Evolutionary conservation across 1,140 invertebrate genomes (phyloP).

Genomic region (Pygmarrhopalites habei): DNA sequence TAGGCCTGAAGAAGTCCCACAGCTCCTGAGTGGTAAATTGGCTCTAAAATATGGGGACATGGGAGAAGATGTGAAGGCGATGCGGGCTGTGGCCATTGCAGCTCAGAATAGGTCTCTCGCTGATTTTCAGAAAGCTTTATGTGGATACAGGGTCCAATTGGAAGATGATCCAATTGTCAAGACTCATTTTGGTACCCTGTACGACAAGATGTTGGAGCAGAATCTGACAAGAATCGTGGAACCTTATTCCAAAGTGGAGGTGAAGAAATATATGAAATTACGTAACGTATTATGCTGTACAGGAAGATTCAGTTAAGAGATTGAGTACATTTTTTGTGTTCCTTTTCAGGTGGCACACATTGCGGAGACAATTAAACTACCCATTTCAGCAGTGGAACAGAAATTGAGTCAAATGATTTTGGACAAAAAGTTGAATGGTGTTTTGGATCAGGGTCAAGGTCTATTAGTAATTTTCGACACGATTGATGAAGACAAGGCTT

Average conservation of each 20-base stretch:
- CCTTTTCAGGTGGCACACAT: slow-evolving; percentile 63
- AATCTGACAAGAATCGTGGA: slow-evolving; percentile 98
- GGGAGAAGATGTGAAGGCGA: slow-evolving; percentile 91
- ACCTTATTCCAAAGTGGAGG: slow-evolving; percentile 95
- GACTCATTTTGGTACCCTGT: slow-evolving; percentile 91
- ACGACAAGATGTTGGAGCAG: slow-evolving; percentile 98
- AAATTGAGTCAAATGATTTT: slow-evolving; percentile 99
- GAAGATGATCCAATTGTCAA: slow-evolving; percentile 94
- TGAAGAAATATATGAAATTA: no score
- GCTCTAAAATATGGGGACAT: slow-evolving; percentile 80
- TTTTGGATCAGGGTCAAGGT: slow-evolving; percentile 94
- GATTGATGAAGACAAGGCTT: slow-evolving; percentile 89
- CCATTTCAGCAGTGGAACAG: slow-evolving; percentile 88
- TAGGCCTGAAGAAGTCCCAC: slow-evolving; percentile 89
- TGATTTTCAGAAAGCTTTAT: slow-evolving; percentile 83
- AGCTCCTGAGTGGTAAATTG: slow-evolving; percentile 92
- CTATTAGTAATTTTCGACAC: slow-evolving; percentile 97
- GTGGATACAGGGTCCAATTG: slow-evolving; percentile 78
- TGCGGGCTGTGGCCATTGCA: slow-evolving; percentile 92
- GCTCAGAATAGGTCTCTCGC: slow-evolving; percentile 92
- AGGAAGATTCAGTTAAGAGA: no score
- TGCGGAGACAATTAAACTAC: slow-evolving; percentile 77
- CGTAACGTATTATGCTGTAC: no score
- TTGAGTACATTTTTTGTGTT: no score
- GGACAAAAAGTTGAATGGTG: slow-evolving; percentile 94